A percentile compares a stretch with the other conserved stretches of the same genome.
These are phyloP conservation scores for Aramus guarauna DNA, from an alignment of 2,113 vertebrate species.

Conservation along the genomic window DNA sequence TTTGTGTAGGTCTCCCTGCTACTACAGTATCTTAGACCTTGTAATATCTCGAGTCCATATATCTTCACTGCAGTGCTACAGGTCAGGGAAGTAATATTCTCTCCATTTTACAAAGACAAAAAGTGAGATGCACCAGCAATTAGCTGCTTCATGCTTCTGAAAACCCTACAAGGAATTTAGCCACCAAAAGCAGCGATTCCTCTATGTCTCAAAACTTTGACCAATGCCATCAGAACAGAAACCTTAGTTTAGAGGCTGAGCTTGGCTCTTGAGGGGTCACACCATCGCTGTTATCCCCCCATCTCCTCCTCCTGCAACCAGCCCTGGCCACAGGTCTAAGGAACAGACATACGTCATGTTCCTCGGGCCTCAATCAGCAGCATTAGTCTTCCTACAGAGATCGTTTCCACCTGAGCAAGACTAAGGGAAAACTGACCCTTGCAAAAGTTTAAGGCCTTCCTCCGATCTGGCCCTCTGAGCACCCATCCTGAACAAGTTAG, in stretches of 20 bases:
- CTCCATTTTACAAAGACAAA: neutral
- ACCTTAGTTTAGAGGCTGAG: neutral
- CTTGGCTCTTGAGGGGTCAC: neutral
- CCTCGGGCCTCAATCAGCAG: neutral
- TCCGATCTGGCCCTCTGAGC: neutral
- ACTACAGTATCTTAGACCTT: neutral
- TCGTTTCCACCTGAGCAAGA: neutral
- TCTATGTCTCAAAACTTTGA: neutral
- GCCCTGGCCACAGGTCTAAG: neutral
- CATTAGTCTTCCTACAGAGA: neutral
- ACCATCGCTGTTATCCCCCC: neutral
- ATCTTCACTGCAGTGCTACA: neutral
- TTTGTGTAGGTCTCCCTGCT: neutral
- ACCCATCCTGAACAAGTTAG: neutral
- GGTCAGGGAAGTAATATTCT: neutral
- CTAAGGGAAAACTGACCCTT: neutral
- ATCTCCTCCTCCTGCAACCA: neutral
- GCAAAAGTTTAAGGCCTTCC: neutral
- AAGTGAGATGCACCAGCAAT: neutral
- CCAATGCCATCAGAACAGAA: neutral
- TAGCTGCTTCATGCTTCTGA: neutral
- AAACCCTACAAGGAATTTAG: neutral
- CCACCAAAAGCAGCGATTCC: neutral
- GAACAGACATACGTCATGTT: neutral
- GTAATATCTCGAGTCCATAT: neutral